phyloP scores from a whole-genome alignment of 2,888 invertebrate species.

The Tenodera sinensis region DNA sequence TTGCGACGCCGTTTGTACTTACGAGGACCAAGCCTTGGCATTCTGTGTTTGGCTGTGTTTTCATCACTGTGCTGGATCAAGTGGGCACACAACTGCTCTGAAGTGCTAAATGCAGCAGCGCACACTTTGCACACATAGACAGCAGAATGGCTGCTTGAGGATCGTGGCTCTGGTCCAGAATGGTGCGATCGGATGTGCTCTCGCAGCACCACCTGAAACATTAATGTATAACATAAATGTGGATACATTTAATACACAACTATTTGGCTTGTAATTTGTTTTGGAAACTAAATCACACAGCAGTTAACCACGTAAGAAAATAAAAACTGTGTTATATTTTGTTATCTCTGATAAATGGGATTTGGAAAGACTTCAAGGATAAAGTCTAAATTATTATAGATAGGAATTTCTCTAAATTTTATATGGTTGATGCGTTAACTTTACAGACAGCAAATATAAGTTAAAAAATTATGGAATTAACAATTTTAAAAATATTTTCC shows the following conservation, averaged over 20 bases:
- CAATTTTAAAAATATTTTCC: no score
- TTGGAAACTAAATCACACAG: not conserved
- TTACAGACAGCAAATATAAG: no score
- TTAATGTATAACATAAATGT: not conserved
- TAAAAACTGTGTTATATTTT: no score
- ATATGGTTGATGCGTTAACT: no score
- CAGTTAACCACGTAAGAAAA: no score
- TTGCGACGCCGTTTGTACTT: constrained; percentile 80
- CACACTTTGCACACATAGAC: constrained; percentile 76
- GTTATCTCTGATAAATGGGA: no score
- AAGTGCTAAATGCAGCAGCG: constrained; percentile 63
- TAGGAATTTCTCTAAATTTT: no score
- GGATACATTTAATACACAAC: not conserved
- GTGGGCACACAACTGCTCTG: constrained; percentile 74
- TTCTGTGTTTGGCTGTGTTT: constrained; percentile 76
- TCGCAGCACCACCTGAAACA: constrained; percentile 63
- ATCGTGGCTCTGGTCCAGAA: constrained; percentile 72
- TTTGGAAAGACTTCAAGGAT: no score
- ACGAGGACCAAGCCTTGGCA: constrained; percentile 72
- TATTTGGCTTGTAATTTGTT: not conserved
- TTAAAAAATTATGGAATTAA: no score
- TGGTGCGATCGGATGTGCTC: constrained; percentile 85
- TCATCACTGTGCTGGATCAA: constrained; percentile 82
- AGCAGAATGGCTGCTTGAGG: constrained; percentile 57
- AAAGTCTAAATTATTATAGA: no score